Base-by-base conservation (phyloP, 2,888 invertebrate species). In the Ethmia dodecea region DNA sequence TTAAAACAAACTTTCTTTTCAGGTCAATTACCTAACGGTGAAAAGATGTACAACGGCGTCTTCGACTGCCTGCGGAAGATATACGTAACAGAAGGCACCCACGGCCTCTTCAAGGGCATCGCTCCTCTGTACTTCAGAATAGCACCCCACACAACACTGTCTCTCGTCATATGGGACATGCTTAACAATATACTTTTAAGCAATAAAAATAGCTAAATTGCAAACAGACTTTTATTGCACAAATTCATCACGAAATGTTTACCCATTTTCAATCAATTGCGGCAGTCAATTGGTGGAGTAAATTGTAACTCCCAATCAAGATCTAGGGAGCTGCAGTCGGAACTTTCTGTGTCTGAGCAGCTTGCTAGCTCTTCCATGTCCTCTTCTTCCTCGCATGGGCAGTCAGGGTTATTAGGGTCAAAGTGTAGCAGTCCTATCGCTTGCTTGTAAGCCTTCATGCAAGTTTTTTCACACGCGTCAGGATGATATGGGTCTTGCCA, bases 11-110 rank as follows among this genome's bases (percentile, higher is more conserved):
- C 22, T 8, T 3, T 31, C 57, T n/a, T 64, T 83, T 30, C 78
- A 90, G 91, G 90, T 10, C 86, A 91, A 0, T 90, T 90, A 53
- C 58, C 77, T 9, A 70, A 77, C 31, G 91, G 92, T 55, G 92
- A 91, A 12, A 59, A 89, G 1, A 66, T 92, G 1, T 96, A 96
- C 75, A 88, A 75, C 3, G 92, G 92, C 29, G 88, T 95, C 9
- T 43, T 90, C 1, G 95, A 96, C 69, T 95, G 95, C 57, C 87
- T 94, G 16, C 49, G 78, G 1, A 95, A 96, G 77, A 94, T 94
- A 40, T 90, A 91, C 52, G 87, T 74, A 59, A 89, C 88, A 2
- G 96, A 96, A 86, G 95, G 96, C 0, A 33, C 94, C 1, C 87
- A 88, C 53, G 94, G 94, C 1, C 87, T 94, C 18, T 95, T 94